Evolutionary conservation across 2,797 vertebrate species (phyloP), one percentile per base, ranked within the genome.

Genomic region (Artibeus lituratus): DNA sequence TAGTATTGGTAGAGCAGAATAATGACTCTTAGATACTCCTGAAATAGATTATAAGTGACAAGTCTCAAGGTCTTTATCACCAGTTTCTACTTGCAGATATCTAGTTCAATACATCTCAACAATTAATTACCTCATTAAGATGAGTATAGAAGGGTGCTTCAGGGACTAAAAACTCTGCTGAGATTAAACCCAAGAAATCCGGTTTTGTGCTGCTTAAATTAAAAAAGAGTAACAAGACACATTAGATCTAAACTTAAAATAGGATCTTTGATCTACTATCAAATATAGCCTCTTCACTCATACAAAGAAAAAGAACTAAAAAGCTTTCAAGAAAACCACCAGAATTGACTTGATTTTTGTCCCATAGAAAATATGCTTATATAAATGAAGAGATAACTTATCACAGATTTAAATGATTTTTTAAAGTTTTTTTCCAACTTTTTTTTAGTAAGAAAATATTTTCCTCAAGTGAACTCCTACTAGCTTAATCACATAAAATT

Each of bases 21-120:
- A 87, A 84, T 87, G 24, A 78, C 42, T 94, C 88, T 29, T 14
- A 70, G 24, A 69, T 51, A 44, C 8, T 73, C 29, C 42, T 87
- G 65, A 94, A 92, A 82, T 1, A 69, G 65, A 94, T 90, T 86
- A 90, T 59, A 96, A 93, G 92, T 83, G 51, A 89, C 53, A 93
- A 82, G 5, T 78, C 85, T 92, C 77, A 95, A 93, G 32, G 76
- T 42, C 67, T 55, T 95, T 94, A 44, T 83, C 86, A 92, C 55
- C 7, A 1, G 26, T 74, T 80, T 95, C 57, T 32, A 91, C 35
- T 84, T 80, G 19, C 29, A 35, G 37, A 91, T 24, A 35, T 89
- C 78, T 83, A 81, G 3, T 78, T 95, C 90, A 87, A 14, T 81
- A 35, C 19, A 78, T 65, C 32, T 16, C 47, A 94, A 77, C 15